Base-by-base conservation (phyloP, 2,888 invertebrate species). In the Drosophila flavopinicola region DNA sequence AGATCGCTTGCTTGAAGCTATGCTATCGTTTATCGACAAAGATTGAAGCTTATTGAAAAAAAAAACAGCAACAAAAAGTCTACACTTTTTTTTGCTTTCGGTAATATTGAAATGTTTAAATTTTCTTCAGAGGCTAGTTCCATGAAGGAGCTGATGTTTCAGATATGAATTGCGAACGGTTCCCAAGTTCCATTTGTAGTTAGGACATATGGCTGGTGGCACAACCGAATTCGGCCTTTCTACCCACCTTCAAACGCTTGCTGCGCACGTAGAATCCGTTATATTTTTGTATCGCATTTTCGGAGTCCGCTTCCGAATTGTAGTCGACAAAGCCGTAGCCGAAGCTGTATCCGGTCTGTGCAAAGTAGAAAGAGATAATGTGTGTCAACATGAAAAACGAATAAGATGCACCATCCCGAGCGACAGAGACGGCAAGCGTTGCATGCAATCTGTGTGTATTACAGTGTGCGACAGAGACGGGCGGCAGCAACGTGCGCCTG, bases 281-380 rank as follows among this genome's bases (percentile, higher is more conserved):
- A 83, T 98, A 93, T 41, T 95, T 94, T 77, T 94, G 94, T 76
- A 98, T 97, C 29, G 98, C 98, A 72, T 95, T 93, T 47, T 94
- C 91, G 10, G 98, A 97, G 91, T 97, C 96, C 85, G 95, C 95
- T 66, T 96, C 95, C 51, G 94, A 94, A 52, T 94, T 93, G 91
- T 95, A 98, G 91, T 98, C 98, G 13, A 98, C 97, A 91, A 98
- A 98, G 10, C 98, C 98, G 91, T 98, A 98, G 30, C 98, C 98
- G 91, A 96, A 98, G 91, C 98, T 98, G 92, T 98, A 98, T 39
- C 97, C 97, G 90, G 98, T 97, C 94, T 96, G 68, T 44, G 49
- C 59, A 49, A 37, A 6, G 10, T 2, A 20, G 20, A 35, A 0
- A 20, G 9, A 58, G 49, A 67, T 32, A 9, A 23, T 27, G 29